phyloP scores from a whole-genome alignment of 2,888 invertebrate species.

The Apotomis capreana region DNA sequence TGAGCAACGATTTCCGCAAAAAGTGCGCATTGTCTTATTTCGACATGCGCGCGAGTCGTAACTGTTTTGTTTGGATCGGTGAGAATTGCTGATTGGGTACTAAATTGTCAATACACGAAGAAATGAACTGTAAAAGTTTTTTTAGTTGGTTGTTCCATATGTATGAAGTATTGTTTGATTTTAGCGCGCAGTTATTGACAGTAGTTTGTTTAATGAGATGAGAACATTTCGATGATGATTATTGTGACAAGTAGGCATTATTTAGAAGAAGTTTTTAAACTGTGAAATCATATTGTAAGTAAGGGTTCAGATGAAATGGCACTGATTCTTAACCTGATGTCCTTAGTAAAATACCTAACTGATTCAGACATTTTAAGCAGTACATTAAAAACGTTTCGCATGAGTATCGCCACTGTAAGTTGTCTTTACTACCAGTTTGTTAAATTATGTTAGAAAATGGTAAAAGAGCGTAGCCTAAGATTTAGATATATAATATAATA shows the following conservation, averaged over 20 bases:
- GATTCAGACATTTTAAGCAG: too few relatives aligned
- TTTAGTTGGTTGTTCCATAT: neutral
- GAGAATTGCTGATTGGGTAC: slow-evolving; percentile 41
- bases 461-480: neutral
- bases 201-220: neutral
- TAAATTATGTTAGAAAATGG: too few relatives aligned
- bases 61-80: slow-evolving; percentile 46
- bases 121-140: slow-evolving; percentile 7
- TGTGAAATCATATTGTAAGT: too few relatives aligned
- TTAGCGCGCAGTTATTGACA: neutral
- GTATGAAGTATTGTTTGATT: neutral
- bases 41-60: slow-evolving; percentile 50
- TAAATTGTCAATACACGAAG: slow-evolving; percentile 30
- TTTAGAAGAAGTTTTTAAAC: too few relatives aligned
- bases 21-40: slow-evolving; percentile 67
- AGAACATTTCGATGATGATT: neutral
- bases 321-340: too few relatives aligned
- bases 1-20: slow-evolving; percentile 74
- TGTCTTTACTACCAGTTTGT: too few relatives aligned
- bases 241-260: neutral
- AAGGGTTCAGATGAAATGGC: too few relatives aligned
- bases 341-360: too few relatives aligned
- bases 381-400: too few relatives aligned
- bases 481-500: neutral
- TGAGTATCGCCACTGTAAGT: too few relatives aligned